phyloP scores from a whole-genome alignment of 2,797 vertebrate species.

The Malurus splendens region DNA sequence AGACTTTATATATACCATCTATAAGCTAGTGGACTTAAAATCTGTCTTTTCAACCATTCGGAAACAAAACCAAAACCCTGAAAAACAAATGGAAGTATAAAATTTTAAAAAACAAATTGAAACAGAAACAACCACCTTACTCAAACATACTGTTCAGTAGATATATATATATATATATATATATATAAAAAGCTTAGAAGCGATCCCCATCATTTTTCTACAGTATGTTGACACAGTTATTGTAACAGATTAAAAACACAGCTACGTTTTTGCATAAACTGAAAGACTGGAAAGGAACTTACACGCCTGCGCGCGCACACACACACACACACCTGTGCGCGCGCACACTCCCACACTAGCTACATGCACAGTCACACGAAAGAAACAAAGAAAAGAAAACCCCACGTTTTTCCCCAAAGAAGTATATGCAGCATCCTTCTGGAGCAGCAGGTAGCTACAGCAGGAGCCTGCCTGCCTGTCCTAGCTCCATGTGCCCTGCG shows the following conservation, averaged over 20 bases:
- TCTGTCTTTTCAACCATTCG: conserved; percentile 68
- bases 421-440: conserved; percentile 69
- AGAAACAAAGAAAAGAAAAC: conserved; percentile 47
- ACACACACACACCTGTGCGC: conserved; percentile 13
- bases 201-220: conserved; percentile 65
- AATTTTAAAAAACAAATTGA: conserved; percentile 57
- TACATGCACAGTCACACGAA: conserved; percentile 69
- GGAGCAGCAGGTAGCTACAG: conserved; percentile 57
- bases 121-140: conserved; percentile 62
- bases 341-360: conserved; percentile 56
- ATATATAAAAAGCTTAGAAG: conserved; percentile 62
- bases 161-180: conserved; percentile 67
- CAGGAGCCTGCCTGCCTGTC: conserved; percentile 87
- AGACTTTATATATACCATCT: conserved; percentile 67
- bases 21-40: conserved; percentile 72
- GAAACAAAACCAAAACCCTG: conserved; percentile 69
- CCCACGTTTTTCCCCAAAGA: conserved; percentile 32
- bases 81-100: conserved; percentile 70
- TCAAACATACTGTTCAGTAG: conserved; percentile 66
- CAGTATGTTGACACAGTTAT: conserved; percentile 77
- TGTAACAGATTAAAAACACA: conserved; percentile 76
- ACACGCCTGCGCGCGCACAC: background rate
- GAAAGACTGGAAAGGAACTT: conserved; percentile 56
- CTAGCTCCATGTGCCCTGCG: conserved; percentile 51
- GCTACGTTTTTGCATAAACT: conserved; percentile 67